A percentile compares a stretch with the other conserved stretches of the same genome.
These are phyloP conservation scores for Sebastes reedi DNA, from an alignment of 2,797 vertebrate species.

Conservation along the genomic window DNA sequence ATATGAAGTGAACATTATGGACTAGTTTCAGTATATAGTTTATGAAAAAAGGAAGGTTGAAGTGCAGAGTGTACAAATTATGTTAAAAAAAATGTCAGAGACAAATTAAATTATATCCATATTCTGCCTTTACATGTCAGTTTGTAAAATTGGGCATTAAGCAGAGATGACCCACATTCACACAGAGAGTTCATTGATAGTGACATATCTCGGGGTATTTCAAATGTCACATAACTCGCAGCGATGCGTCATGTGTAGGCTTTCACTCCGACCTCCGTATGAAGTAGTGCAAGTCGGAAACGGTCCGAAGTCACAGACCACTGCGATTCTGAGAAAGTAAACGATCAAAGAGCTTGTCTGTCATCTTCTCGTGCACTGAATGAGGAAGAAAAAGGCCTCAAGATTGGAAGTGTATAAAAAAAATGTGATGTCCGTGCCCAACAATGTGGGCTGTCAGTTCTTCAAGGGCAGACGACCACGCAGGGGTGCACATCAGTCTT, in stretches of 20 bases:
- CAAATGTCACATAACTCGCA: slow-evolving; percentile 55
- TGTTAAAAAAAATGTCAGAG: not conserved
- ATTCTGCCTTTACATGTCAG: slow-evolving; percentile 16
- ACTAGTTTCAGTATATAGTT: slow-evolving; percentile 31
- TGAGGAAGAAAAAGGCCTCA: slow-evolving; percentile 20
- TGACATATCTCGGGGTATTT: slow-evolving; percentile 44
- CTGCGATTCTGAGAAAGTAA: slow-evolving; percentile 28
- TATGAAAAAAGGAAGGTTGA: slow-evolving; percentile 18
- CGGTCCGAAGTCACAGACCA: not conserved
- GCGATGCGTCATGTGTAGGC: slow-evolving; percentile 30
- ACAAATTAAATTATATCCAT: not conserved
- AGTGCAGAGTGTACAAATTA: not conserved
- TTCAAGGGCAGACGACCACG: slow-evolving; percentile 54
- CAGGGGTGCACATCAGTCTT: slow-evolving; percentile 37
- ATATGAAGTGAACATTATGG: slow-evolving; percentile 18
- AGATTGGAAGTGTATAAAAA: not conserved
- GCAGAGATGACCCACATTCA: slow-evolving; percentile 46
- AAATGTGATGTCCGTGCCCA: slow-evolving; percentile 16
- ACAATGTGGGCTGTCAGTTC: slow-evolving; percentile 35
- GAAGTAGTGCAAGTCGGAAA: slow-evolving; percentile 13
- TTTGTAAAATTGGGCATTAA: not conserved
- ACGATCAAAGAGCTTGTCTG: slow-evolving; percentile 24
- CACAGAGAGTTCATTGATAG: slow-evolving; percentile 42
- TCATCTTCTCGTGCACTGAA: not conserved
- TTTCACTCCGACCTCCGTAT: slow-evolving; percentile 21